These are phyloP conservation scores for Sinocyclocheilus anophthalmus DNA, from an alignment of 2,113 vertebrate genomes.

Conservation along the genomic window DNA sequence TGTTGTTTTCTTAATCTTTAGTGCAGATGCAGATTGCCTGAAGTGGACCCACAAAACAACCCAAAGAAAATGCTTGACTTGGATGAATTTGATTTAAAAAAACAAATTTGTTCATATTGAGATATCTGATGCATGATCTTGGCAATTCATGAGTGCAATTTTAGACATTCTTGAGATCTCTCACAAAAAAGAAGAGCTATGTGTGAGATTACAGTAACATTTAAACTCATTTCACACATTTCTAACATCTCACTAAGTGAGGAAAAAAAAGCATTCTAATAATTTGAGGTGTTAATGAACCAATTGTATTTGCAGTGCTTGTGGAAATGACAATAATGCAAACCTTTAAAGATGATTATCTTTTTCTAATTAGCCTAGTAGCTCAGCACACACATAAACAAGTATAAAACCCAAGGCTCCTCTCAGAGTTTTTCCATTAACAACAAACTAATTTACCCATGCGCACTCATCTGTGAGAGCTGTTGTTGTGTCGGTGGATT, in stretches of 20 bases:
- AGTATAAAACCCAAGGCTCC: not conserved
- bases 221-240: not conserved
- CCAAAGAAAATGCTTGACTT: not conserved
- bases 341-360: not conserved
- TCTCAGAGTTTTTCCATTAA: constrained; percentile 17
- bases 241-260: not conserved
- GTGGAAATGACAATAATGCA: constrained; percentile 1
- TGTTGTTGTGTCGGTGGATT: constrained; percentile 9
- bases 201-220: not conserved
- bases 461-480: not conserved
- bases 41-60: too few species aligned
- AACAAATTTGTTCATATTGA: not conserved
- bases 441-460: not conserved
- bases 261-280: not conserved
- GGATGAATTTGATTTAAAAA: not conserved
- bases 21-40: too few species aligned
- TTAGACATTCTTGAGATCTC: not conserved
- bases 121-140: not conserved
- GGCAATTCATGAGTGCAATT: not conserved
- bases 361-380: constrained; percentile 16
- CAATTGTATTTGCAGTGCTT: not conserved
- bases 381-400: not conserved
- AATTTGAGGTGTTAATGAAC: not conserved
- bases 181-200: not conserved
- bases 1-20: too few species aligned